phyloP scores from a whole-genome alignment of 2,797 vertebrate species.

The Urophycis tenuis region DNA sequence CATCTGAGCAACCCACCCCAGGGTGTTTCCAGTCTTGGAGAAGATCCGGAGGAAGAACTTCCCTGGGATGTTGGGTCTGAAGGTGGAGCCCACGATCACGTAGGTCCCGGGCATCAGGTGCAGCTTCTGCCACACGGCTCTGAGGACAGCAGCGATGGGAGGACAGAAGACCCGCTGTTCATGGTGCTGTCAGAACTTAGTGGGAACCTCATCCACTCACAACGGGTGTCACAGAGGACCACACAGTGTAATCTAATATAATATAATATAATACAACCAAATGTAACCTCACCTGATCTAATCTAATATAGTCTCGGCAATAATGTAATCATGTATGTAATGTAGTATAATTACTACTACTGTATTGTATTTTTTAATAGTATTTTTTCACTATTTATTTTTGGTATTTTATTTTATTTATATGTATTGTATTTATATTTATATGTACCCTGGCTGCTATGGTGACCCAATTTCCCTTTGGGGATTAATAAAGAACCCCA shows the following conservation, averaged over 20 bases:
- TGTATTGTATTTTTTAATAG: no score
- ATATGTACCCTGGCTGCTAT: no score
- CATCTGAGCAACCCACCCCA: constrained; percentile 51
- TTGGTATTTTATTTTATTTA: no score
- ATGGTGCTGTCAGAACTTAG: neutral
- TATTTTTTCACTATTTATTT: no score
- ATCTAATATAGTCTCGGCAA: no score
- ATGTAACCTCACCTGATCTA: neutral
- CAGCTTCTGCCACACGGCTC: constrained; percentile 68
- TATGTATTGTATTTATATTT: no score
- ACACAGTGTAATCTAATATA: neutral
- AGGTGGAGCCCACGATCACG: constrained; percentile 65
- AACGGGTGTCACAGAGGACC: no score
- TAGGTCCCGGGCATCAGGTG: constrained; percentile 69
- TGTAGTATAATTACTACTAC: no score
- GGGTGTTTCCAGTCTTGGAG: constrained; percentile 69
- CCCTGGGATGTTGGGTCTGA: constrained; percentile 63
- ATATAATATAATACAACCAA: neutral
- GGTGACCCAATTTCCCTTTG: no score
- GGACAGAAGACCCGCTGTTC: neutral
- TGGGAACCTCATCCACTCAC: neutral
- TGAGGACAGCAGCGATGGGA: constrained; percentile 16
- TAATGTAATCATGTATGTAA: no score
- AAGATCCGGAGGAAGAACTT: constrained; percentile 74
- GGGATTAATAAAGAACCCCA: no score